Evolutionary conservation across 2,113 vertebrate genomes (phyloP), one percentile per base, ranked within the genome.

Genomic region (Hippocampus guttulatus): DNA sequence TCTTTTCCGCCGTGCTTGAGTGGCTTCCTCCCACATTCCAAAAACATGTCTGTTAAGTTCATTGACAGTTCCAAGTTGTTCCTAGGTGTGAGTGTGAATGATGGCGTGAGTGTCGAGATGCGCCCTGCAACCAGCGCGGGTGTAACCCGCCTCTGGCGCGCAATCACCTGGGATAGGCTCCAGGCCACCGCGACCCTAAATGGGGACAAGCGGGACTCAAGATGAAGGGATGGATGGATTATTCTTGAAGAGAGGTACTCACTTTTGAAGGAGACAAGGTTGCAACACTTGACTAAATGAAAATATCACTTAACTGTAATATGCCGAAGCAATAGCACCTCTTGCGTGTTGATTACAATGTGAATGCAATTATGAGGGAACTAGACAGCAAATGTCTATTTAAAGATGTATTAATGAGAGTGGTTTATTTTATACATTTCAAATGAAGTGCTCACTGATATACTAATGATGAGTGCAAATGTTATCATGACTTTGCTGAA

Each of bases 361-460:
- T 81, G 76, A 84, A 81, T n/a, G 64, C 52, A 30, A 78, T 62
- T 21, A 21, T 11, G n/a, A 38, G 33, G 33, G 63, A 43, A 73
- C 40, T 38, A 55, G 45, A 20, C 67, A 14, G 47, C 43, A 18
- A 8, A 9, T 57, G 68, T 43, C 66, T 45, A 25, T 75, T 76
- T 75, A 76, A 75, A 62, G 70, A 68, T 51, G 41, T 73, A 40
- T 38, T 68, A 62, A 73, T 71, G 69, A 64, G 51, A 21, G 60
- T 18, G 33, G 38, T 20, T 68, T 64, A 16, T 62, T 81, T 75
- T 70, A 30, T 75, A 80, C 43, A 67, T 87, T 81, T 86, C 43
- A 74, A 68, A 69, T 49, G 57, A 78, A 76, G 72, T 76, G 73
- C 72, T 60, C 74, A 76, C 80, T 80, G 63, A 78, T 70, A 73